Evolutionary conservation across 1,140 invertebrate genomes (phyloP).

Genomic region (Linepithema humile): DNA sequence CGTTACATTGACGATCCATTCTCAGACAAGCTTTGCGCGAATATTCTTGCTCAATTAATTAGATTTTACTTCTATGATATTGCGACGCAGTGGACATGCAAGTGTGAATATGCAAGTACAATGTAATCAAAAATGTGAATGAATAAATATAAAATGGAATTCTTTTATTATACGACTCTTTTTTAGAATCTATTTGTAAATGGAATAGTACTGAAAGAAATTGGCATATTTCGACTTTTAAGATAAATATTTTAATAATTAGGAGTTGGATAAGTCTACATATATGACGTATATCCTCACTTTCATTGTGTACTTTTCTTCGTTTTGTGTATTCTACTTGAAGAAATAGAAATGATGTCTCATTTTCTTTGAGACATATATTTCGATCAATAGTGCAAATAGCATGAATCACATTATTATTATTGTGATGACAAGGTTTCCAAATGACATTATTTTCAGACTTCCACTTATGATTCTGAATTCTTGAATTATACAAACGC

Average conservation of each 20-base stretch:
- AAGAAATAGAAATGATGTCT: background rate
- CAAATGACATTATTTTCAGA: background rate
- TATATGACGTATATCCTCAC: no score
- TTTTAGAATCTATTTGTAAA: conserved; percentile 13
- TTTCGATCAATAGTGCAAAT: background rate
- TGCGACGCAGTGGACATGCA: conserved; percentile 20
- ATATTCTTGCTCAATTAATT: conserved; percentile 42
- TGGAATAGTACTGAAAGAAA: no score
- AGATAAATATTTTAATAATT: no score
- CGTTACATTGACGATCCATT: background rate
- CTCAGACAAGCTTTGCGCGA: conserved; percentile 29
- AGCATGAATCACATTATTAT: background rate
- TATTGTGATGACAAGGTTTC: background rate
- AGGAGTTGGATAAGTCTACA: no score
- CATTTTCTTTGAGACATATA: conserved; percentile 11
- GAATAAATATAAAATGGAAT: conserved; percentile 34
- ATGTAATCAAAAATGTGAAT: conserved; percentile 40
- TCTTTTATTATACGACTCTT: conserved; percentile 5
- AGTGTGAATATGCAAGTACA: background rate
- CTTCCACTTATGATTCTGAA: background rate
- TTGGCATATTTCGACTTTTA: no score
- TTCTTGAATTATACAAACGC: background rate
- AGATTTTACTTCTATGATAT: conserved; percentile 28
- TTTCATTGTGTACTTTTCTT: no score
- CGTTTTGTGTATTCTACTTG: background rate